Conservation (phyloP, 1,140 invertebrate genomes). For the Pseudomyrmex gracilis region DNA sequence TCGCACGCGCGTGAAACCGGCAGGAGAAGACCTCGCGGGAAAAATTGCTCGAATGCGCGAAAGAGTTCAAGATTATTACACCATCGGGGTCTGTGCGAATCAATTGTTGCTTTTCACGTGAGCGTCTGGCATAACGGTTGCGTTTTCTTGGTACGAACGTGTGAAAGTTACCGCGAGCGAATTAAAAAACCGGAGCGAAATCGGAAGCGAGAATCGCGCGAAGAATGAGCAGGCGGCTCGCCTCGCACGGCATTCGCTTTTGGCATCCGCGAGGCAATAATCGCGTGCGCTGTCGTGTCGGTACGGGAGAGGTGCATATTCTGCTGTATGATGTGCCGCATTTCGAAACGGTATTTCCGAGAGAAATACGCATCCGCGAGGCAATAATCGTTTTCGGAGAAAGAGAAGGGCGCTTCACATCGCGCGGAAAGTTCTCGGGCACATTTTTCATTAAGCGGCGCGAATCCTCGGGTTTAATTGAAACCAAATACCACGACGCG, state of each 20-base stretch:
- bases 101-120: constrained; percentile 33
- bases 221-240: background rate
- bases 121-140: constrained; percentile 21
- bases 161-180: constrained; percentile 40
- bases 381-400: constrained; percentile 46
- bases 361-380: constrained; percentile 29
- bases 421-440: constrained; percentile 49
- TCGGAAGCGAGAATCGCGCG: constrained; percentile 22
- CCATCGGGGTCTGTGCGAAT: background rate
- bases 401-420: constrained; percentile 31
- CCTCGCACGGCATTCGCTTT: constrained; percentile 14
- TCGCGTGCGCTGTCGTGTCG: background rate
- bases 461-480: constrained; percentile 57
- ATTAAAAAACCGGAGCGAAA: constrained; percentile 43
- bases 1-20: background rate
- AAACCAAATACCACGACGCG: constrained; percentile 50
- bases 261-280: background rate
- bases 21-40: background rate
- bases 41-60: constrained; percentile 20
- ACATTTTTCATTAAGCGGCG: constrained; percentile 58
- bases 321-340: constrained; percentile 26
- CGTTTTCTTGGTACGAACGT: constrained; percentile 8
- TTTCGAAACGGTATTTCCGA: constrained; percentile 28
- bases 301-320: constrained; percentile 1
- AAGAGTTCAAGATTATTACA: background rate